Conservation (phyloP, 2,797 vertebrate genomes). For the Phalanger gymnotis region DNA sequence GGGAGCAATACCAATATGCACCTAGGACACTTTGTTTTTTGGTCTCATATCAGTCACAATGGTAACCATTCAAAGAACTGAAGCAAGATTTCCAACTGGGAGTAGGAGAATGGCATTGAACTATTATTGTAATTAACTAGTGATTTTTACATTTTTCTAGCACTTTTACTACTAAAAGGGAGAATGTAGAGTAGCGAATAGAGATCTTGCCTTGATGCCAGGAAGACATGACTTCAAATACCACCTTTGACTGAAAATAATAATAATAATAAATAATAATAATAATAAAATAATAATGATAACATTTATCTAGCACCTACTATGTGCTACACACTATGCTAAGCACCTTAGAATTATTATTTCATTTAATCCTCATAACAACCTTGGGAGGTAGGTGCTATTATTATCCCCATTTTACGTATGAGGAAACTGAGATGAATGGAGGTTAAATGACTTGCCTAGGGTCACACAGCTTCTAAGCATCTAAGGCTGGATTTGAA, state of each 20-base stretch:
- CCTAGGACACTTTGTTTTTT: background rate
- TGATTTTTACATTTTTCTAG: background rate
- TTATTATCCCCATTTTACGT: background rate
- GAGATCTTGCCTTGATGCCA: background rate
- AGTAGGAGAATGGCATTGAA: background rate
- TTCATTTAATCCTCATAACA: background rate
- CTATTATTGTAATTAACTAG: background rate
- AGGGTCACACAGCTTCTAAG: background rate
- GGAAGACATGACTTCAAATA: background rate
- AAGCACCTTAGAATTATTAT: background rate
- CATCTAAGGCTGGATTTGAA: background rate
- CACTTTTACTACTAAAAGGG: background rate
- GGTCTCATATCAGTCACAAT: background rate
- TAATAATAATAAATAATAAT: background rate
- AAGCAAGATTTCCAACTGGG: background rate
- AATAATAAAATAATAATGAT: background rate
- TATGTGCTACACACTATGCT: background rate
- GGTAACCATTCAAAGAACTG: background rate
- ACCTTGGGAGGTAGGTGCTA: background rate
- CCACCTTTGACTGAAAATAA: background rate
- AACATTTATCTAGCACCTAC: background rate
- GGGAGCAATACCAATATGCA: background rate
- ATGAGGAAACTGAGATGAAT: background rate
- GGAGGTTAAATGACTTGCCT: background rate
- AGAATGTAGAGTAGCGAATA: background rate